Evolutionary conservation across 2,797 vertebrate genomes (phyloP).

Genomic region (Psittacula derbiana): DNA sequence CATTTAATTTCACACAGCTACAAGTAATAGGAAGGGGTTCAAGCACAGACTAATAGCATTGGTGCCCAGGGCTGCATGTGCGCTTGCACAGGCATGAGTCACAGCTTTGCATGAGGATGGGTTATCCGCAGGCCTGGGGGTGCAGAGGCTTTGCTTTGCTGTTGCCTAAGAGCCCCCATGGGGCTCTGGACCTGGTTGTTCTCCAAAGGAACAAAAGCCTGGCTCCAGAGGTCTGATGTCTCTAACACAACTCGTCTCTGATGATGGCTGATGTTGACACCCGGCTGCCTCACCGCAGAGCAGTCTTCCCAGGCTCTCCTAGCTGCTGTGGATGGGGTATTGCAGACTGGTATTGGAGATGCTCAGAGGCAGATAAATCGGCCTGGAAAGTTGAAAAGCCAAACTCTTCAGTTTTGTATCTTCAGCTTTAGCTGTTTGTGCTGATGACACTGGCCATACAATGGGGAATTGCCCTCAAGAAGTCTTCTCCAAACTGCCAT

Average conservation of each 20-base stretch:
- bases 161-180: not conserved
- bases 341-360: not conserved
- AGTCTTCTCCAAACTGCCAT: not conserved
- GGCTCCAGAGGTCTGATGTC: not conserved
- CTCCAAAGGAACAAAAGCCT: not conserved
- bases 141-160: not conserved
- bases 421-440: not conserved
- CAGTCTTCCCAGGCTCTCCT: not conserved
- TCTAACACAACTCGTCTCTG: not conserved
- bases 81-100: not conserved
- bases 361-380: not conserved
- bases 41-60: not conserved
- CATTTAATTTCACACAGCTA: not conserved
- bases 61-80: not conserved
- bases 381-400: not conserved
- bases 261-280: not conserved
- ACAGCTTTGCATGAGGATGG: not conserved
- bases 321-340: accelerated
- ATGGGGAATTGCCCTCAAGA: not conserved
- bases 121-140: not conserved
- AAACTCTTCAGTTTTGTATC: accelerated
- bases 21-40: not conserved
- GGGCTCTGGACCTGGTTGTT: not conserved
- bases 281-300: not conserved
- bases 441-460: not conserved